phyloP scores from a whole-genome alignment of 2,797 vertebrate genomes.

The Gymnothorax javanicus region DNA sequence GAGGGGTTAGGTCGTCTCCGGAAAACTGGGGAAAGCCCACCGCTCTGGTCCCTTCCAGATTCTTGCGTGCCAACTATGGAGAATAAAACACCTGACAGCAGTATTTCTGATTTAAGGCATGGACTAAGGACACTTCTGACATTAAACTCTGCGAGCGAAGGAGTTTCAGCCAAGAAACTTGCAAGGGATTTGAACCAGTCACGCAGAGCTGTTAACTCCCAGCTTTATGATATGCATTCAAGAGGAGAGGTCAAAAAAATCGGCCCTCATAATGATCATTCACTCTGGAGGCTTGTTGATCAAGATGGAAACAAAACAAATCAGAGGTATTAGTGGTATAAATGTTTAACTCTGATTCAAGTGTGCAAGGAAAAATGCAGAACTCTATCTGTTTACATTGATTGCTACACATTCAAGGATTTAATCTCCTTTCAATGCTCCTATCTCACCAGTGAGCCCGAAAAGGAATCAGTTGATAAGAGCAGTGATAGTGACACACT shows the following conservation, averaged over 20 bases:
- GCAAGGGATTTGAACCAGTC: not conserved
- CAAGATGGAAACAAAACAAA: not conserved
- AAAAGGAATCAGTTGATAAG: not conserved
- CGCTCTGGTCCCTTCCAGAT: slow-evolving; percentile 32
- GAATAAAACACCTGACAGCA: no score
- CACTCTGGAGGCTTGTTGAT: not conserved
- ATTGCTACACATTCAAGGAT: not conserved
- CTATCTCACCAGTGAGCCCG: not conserved
- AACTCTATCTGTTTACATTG: not conserved
- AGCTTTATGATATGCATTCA: slow-evolving; percentile 14
- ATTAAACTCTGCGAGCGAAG: not conserved
- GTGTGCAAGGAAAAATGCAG: no score
- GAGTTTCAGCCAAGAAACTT: not conserved
- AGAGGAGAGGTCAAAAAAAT: slow-evolving; percentile 2
- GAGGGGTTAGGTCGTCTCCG: not conserved
- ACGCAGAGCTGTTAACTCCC: not conserved
- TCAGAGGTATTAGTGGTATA: not conserved
- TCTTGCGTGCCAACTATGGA: not conserved
- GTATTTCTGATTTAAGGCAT: not conserved
- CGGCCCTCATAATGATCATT: fast-evolving
- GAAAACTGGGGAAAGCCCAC: fast-evolving
- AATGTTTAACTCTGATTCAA: not conserved
- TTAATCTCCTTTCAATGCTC: not conserved
- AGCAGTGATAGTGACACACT: not conserved
- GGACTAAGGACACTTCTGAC: not conserved